Base-by-base conservation (phyloP, 92 coral and sea anemone genomes). In the Micromussa lordhowensis region DNA sequence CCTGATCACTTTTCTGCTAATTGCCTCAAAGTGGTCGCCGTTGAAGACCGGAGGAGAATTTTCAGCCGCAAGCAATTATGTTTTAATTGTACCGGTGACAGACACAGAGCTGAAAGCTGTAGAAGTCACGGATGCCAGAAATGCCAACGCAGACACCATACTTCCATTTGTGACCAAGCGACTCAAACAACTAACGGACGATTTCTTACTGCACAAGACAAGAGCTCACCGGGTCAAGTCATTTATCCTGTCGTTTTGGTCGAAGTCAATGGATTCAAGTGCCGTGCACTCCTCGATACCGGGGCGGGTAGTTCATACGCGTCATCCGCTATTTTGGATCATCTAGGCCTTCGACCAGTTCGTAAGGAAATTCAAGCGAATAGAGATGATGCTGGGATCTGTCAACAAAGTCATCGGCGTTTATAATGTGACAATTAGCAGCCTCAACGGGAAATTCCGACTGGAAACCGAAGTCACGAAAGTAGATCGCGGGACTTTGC, bases 61-160 rank as follows among this genome's bases (percentile, higher is more conserved):
- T 44, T 84, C 5, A 59, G n/a, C n/a, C 34, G 5, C 17, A 70
- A 84, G 22, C 82, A 54, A 26, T 59, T 74, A 28, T 73, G 82
- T 36, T 84, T 84, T 68, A 84, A 68, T 74, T 84, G 88, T n/a
- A 72, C 82, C 17, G 44, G 88, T 24, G 84, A 59, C 32, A 32
- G 61, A 44, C 88, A 73, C 44, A 54, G 84, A 3, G 82, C 88
- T 44, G 82, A 31, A 15, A 59, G 30, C 36, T 84, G 88, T 28
- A 29, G 38, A 44, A 35, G 83, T 70, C 82, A 28, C 55, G 9
- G 70, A 53, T 29, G 69, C 22, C 24, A 15, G 8, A 16, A 4
- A 18, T 72, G 32, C 3, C 13, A 54, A 28, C 28, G 44, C 32
- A 49, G 21, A 40, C 68, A 69, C 22, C 66, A 85, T 31, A 79